Evolutionary conservation across 2,888 invertebrate species (phyloP).

Genomic region (Lasioglossum leucozonium): DNA sequence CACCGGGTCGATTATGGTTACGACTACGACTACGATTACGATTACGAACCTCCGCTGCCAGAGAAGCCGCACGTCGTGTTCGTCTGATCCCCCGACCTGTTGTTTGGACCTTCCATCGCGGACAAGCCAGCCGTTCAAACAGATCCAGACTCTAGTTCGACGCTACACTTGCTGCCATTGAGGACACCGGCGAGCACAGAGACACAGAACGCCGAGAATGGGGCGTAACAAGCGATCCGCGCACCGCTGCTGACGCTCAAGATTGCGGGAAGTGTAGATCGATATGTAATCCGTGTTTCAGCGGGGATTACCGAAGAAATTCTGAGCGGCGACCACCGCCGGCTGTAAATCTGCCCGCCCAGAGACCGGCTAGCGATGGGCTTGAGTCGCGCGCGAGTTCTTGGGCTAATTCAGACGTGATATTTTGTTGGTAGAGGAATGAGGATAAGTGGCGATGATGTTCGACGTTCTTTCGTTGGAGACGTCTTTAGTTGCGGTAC

Average conservation of each 20-base stretch:
- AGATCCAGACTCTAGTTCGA: not conserved
- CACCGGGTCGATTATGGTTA: constrained; percentile 77
- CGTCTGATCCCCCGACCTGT: constrained; percentile 74
- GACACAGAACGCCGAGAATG: not conserved
- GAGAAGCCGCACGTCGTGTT: constrained; percentile 83
- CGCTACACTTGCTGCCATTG: not conserved
- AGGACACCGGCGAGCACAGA: not conserved
- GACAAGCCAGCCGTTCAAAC: not conserved
- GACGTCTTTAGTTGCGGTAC: not conserved
- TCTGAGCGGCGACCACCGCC: not conserved
- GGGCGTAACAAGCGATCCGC: constrained; percentile 2
- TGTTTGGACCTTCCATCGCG: not conserved
- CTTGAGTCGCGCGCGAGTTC: not conserved
- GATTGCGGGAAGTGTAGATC: constrained; percentile 13
- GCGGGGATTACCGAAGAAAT: constrained; percentile 37
- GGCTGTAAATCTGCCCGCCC: not conserved
- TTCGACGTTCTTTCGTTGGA: not conserved
- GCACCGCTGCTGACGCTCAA: constrained; percentile 1
- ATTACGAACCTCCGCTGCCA: constrained; percentile 75
- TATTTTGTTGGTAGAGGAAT: not conserved
- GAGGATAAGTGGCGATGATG: not conserved
- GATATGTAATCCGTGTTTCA: constrained; percentile 31
- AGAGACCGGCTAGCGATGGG: not conserved
- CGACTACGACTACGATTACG: constrained; percentile 81
- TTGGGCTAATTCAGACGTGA: no score